Evolutionary conservation across 2,888 invertebrate genomes (phyloP).

Genomic region (Lycocerus yunnanus): DNA sequence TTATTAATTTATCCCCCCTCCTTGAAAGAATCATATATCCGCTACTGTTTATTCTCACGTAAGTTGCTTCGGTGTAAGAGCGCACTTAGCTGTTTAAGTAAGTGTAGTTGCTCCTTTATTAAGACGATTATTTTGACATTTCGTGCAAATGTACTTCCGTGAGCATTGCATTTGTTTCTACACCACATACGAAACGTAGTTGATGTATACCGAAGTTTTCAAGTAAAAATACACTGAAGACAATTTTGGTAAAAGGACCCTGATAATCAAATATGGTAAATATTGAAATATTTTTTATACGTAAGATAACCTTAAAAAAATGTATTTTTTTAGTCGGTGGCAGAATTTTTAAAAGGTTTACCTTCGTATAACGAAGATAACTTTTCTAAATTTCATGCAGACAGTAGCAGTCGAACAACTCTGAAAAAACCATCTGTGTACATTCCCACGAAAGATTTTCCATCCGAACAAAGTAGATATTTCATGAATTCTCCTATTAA

Average conservation of each 20-base stretch:
- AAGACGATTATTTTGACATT: neutral
- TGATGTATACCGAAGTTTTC: neutral
- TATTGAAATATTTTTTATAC: neutral
- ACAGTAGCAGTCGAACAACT: slow-evolving; percentile 79
- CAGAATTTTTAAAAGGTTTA: slow-evolving; percentile 88
- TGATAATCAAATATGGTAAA: neutral
- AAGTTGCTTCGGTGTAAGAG: no score
- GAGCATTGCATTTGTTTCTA: neutral
- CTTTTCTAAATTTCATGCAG: slow-evolving; percentile 88
- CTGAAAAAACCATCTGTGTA: slow-evolving; percentile 89
- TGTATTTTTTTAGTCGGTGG: slow-evolving; percentile 70
- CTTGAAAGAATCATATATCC: no score
- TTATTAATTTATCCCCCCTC: no score
- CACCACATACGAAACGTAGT: neutral
- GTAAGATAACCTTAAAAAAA: neutral
- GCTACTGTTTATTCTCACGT: no score
- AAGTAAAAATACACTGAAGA: neutral
- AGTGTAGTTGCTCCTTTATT: neutral
- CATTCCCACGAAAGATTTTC: slow-evolving; percentile 89
- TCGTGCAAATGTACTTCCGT: neutral
- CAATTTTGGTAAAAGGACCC: neutral
- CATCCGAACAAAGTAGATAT: slow-evolving; percentile 86
- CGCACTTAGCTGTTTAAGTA: no score
- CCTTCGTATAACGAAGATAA: slow-evolving; percentile 91
- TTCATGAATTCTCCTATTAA: neutral